These are phyloP conservation scores for Eumeta japonica DNA, from an alignment of 1,140 invertebrate genomes.

Conservation along the genomic window DNA sequence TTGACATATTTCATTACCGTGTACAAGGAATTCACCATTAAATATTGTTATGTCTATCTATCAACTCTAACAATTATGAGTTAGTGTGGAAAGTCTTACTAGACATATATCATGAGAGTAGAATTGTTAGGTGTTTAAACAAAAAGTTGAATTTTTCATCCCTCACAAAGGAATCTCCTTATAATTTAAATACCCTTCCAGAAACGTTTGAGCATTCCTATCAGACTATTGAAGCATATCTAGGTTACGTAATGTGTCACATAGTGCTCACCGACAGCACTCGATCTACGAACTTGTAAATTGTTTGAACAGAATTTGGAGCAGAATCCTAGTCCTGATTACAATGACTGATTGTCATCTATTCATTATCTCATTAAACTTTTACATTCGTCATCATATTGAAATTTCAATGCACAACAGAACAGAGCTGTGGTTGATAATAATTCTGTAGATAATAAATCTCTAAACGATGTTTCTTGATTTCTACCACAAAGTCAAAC, in stretches of 20 bases:
- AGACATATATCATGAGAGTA: neutral
- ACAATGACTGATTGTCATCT: too few relatives aligned
- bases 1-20: slow-evolving; percentile 5
- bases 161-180: neutral
- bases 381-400: neutral
- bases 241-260: neutral
- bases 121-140: neutral
- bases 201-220: neutral
- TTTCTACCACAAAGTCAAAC: neutral
- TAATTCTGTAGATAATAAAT: too few relatives aligned
- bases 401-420: neutral
- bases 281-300: neutral
- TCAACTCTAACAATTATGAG: neutral
- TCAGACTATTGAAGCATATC: neutral
- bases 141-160: slow-evolving; percentile 1
- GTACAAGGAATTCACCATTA: neutral
- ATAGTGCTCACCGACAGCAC: neutral
- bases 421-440: neutral
- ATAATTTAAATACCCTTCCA: neutral
- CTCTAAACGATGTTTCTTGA: too few relatives aligned
- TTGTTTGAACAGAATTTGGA: neutral
- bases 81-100: neutral
- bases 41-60: slow-evolving; percentile 2
- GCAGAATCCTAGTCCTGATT: too few relatives aligned
- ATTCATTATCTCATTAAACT: neutral